Evolutionary conservation across 2,888 invertebrate species (phyloP), one percentile per base, ranked within the genome.

Genomic region (Sipha maydis): DNA sequence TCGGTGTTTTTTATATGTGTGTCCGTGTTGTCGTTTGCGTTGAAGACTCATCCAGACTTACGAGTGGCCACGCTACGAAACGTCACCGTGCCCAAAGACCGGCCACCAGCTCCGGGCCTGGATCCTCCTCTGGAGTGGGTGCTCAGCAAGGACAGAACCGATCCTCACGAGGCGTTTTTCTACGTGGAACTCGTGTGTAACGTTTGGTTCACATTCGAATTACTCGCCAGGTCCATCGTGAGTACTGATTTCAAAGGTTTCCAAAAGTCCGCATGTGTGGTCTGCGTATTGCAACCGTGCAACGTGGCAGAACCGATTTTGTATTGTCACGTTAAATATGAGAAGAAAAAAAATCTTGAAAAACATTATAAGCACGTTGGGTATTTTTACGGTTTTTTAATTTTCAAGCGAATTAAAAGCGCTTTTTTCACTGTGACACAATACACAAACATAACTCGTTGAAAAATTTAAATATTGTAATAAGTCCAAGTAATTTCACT

Each of bases 1-100:
- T 99, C 99, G 90, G 98, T 99, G 92, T 99, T 99, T 94, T 99
- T 99, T 95, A 99, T 99, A 93, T 98, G 99, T 93, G 97, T 99
- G 91, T 99, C 99, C 91, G 99, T 99, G 92, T 94, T 99, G 92
- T 98, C 99, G 91, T 99, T 99, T 94, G 99, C 99, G 93, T 94
- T 99, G 92, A 99, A 99, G 94, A 99, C 99, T 77, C 99, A 99
- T 93, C 99, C 99, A 90, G 99, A 98, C 93, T 97, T 99, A 96
- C 94, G 98, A 91, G 97, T 97, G 91, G 98, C 98, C 90, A 95
- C 96, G 91, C 96, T 98, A 91, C 94, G 94, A 91, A 96, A 96
- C 93, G 94, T 95, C 91, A 94, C 95, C 90, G 96, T 97, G 91
- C 94, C 94, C 90, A 96, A 95, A 77, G 95, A 96, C 73, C 94